Evolutionary conservation across 2,113 vertebrate genomes (phyloP), one percentile per base, ranked within the genome.

Genomic region (Pipra filicauda): DNA sequence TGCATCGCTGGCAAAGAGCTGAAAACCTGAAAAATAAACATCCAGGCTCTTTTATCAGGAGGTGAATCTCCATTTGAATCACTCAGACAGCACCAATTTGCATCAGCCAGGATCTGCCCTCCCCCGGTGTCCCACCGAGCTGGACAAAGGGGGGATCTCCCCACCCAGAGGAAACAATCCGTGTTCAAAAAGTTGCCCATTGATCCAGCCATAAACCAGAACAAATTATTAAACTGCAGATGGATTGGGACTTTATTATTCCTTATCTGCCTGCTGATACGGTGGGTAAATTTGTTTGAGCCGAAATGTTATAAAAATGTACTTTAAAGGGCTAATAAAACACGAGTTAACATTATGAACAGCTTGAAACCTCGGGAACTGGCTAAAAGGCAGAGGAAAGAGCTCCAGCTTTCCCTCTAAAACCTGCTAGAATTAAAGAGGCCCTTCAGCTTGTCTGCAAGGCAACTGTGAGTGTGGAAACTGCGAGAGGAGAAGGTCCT

Each of bases 281-380:
- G 76, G 43, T 52, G 85, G 67, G 84, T 85, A 79, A 74, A 71
- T 89, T 79, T 67, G 66, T 78, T 91, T 83, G 93, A 93, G 69
- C 71, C 72, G 49, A 74, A 93, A 89, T 15, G 84, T 71, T 85
- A 43, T 82, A 91, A 88, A 85, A 93, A 85, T 74, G 43, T 76
- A 71, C 84, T 93, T 83, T 91, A 91, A 93, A 89, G 88, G 66
- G 46, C 88, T 91, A 74, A 89, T 91, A 91, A 89, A 91, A 85
- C 33, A 6, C 33, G 79, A 82, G 67, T 93, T 91, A 70, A 55
- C 66, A 33, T 85, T 89, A 57, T 12, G 41, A 67, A 82, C 84
- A 85, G 76, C 84, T 89, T 79, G 84, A 95, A 85, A 61, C 62
- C 67, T 71, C 79, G 95, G 76, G 80, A 74, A 83, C 19, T 85